Evolutionary conservation across 1,140 invertebrate species (phyloP).

Genomic region (Diabrotica undecimpunctata): DNA sequence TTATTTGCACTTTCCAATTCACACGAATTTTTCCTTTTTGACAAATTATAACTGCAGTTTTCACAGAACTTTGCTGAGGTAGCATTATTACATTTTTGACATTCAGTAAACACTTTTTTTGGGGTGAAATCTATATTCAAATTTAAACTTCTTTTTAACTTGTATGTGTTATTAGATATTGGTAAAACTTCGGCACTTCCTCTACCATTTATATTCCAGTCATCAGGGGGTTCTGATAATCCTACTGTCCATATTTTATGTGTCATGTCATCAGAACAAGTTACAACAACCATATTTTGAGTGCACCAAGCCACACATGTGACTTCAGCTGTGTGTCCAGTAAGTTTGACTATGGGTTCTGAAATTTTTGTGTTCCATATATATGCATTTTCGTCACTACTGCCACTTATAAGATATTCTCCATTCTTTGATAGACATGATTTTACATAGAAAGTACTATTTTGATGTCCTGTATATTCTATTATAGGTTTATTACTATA

Average conservation of each 20-base stretch:
- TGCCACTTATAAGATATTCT: constrained; percentile 76
- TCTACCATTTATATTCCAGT: constrained; percentile 49
- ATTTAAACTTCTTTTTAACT: constrained; percentile 3
- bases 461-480: constrained; percentile 66
- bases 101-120: constrained; percentile 30
- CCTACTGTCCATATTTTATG: constrained; percentile 73
- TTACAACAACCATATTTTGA: constrained; percentile 60
- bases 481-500: constrained; percentile 63
- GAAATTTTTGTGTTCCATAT: constrained; percentile 73
- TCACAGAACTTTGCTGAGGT: constrained; percentile 29
- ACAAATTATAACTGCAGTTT: constrained; percentile 25
- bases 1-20: constrained; percentile 28
- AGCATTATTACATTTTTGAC: constrained; percentile 27
- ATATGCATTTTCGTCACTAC: constrained; percentile 78
- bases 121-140: constrained; percentile 4
- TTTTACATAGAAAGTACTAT: constrained; percentile 79
- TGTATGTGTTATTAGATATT: constrained; percentile 13
- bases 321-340: constrained; percentile 77
- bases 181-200: constrained; percentile 55
- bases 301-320: constrained; percentile 78
- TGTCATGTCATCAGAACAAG: constrained; percentile 74
- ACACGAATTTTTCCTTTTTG: constrained; percentile 26
- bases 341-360: constrained; percentile 62
- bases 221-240: constrained; percentile 52
- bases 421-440: constrained; percentile 74